Base-by-base conservation (phyloP, 2,888 invertebrate genomes). In the Thelaira solivaga region DNA sequence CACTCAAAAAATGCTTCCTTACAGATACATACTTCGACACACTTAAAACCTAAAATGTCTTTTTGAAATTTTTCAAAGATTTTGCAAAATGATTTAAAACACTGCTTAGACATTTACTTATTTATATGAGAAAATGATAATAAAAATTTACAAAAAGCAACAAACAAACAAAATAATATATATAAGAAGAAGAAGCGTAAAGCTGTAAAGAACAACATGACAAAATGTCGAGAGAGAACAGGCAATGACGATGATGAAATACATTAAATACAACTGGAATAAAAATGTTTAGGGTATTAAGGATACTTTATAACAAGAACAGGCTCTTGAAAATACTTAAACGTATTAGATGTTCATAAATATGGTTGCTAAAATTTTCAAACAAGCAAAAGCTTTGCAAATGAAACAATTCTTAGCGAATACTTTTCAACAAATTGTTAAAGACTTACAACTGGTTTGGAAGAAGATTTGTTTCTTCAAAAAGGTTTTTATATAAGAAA, bases 51-150 rank as follows among this genome's bases (percentile, higher is more conserved):
- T 51, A 41, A 57, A 57, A 64, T 64, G 47, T 72, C 55, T 64
- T 72, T 45, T 31, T n/a, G n/a, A 8, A 49, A 64, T 47, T 41
- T 39, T 61, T 69, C 49, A 69, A 59, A 31, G 71, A 16, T n/a
- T 45, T 59, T 18, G 22, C 53, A 71, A 65, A 76, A 62, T 75
- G 62, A 62, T 69, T 55, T 49, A 36, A 45, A 55, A 57, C 62
- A 59, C 43, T 49, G 36, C 18, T 76, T 51, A 62, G 49, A 68
- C n/a, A 61, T 61, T 68, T 61, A n/a, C n/a, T n/a, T n/a, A 47
- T 68, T 29, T 57, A 29, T 55, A 53, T 43, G 43, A 51, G 34
- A 43, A 61, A 53, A 53, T 20, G 24, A 57, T 31, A 39, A 49
- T 29, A 41, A 10, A 22, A 22, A 26, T n/a, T n/a, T n/a, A n/a